Percentiles rank a stretch among this genome's conserved stretches.
Evolutionary conservation across 2,888 invertebrate genomes (phyloP).

Genomic region (Molanna angustata): DNA sequence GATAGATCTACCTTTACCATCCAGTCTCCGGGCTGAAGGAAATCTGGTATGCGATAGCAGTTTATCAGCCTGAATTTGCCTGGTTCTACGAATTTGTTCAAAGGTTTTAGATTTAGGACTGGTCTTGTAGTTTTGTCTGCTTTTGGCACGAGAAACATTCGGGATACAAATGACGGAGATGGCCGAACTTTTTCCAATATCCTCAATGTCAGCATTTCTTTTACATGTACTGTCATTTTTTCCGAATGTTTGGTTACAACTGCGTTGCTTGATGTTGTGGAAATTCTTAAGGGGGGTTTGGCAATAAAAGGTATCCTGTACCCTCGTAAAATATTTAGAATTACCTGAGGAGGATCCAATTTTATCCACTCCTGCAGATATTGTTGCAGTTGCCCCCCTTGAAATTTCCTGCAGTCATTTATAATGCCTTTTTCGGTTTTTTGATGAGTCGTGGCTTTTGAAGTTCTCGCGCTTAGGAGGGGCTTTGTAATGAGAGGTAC

Average conservation of each 20-base stretch:
- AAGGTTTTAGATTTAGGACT: conserved; percentile 1
- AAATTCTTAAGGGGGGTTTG: conserved; percentile 6
- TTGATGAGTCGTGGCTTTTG: too few relatives aligned
- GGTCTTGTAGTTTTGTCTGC: conserved; percentile 2
- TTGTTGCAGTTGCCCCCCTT: conserved; percentile 5
- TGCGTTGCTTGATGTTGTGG: too few relatives aligned
- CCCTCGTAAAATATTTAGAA: background rate
- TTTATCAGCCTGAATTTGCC: conserved; percentile 33
- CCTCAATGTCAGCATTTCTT: background rate
- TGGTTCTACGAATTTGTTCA: conserved; percentile 33
- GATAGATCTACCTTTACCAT: too few relatives aligned
- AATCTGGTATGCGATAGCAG: conserved; percentile 28
- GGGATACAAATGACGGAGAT: conserved; percentile 34
- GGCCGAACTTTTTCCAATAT: background rate
- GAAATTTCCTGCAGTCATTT: background rate
- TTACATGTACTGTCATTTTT: background rate
- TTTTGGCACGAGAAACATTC: conserved; percentile 35
- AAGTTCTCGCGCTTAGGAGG: too few relatives aligned
- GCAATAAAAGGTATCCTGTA: conserved; percentile 2
- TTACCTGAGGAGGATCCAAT: background rate
- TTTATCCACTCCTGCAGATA: background rate
- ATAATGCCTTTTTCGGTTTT: too few relatives aligned
- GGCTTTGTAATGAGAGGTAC: too few relatives aligned
- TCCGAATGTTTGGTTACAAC: background rate
- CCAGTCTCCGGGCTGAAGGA: conserved; percentile 33